Percentiles rank a stretch among this genome's conserved stretches.
Evolutionary conservation across 2,113 vertebrate species (phyloP).

Genomic region (Lepus americanus): DNA sequence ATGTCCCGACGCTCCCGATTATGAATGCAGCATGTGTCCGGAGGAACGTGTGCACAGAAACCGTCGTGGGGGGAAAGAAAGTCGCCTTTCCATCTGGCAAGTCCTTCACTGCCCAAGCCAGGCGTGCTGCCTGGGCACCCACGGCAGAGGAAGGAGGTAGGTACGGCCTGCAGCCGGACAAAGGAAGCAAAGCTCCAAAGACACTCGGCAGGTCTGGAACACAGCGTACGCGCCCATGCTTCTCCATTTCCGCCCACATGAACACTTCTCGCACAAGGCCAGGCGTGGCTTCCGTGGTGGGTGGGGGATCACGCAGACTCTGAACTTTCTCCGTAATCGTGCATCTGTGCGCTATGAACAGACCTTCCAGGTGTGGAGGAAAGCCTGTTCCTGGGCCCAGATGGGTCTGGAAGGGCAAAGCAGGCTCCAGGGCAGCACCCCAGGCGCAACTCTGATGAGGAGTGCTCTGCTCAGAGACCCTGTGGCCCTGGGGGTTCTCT

Average conservation of each 20-base stretch:
- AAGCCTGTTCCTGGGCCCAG: background rate
- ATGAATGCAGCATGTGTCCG: constrained; percentile 8
- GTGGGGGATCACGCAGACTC: background rate
- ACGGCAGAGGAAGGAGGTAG: background rate
- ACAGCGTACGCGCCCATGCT: background rate
- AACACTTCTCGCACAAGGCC: background rate
- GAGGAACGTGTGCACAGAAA: constrained; percentile 19
- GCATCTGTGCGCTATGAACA: background rate
- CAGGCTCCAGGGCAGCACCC: background rate
- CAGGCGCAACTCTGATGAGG: background rate
- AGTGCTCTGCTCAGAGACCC: background rate
- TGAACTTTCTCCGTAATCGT: background rate
- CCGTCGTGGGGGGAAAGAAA: background rate
- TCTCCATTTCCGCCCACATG: background rate
- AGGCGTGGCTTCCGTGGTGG: background rate
- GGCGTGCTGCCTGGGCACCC: background rate
- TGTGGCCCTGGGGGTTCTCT: background rate
- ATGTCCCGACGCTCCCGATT: constrained; percentile 35
- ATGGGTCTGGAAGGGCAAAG: background rate
- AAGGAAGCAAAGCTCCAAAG: constrained; percentile 22
- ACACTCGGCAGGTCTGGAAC: background rate
- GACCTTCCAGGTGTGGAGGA: background rate
- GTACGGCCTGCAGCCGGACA: background rate
- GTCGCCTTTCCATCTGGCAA: constrained; percentile 56
- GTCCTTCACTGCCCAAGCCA: constrained; percentile 60